Base-by-base conservation (phyloP, 1,140 invertebrate species). In the Macrocentrus cingulum region DNA sequence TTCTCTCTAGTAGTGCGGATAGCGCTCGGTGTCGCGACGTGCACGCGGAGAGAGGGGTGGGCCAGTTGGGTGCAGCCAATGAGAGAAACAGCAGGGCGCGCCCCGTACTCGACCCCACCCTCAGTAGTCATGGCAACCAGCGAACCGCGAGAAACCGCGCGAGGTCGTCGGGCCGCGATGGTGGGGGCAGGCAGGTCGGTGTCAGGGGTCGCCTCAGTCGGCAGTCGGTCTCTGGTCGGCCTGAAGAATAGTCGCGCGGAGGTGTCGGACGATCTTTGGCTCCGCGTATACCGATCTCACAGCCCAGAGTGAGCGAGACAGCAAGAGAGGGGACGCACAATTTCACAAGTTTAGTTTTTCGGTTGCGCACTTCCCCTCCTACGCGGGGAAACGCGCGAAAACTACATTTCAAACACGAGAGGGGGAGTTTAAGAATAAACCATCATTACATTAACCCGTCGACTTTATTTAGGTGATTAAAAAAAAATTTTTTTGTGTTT, bases 211-310 rank as follows among this genome's bases (percentile, higher is more conserved):
- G 75, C 64, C 71, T 72, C 66, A 67, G 74, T 69, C 74, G 72
- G 71, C 76, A 77, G 76, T 77, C 74, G 74, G 76, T 78, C 74
- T 77, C 73, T 75, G 74, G 74, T 76, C 74, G 76, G 74, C 74
- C 74, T 65, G 69, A 75, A 74, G 76, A 70, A 74, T 76, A 78
- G 76, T 78, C 68, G 72, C 66, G 69, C 65, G 63, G 65, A 67
- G 63, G 66, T 64, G 68, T 62, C 57, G 42, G 52, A 48, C 9
- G 11, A 52, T 57, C 42, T 46, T 37, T 45, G 22, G 23, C 25
- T 51, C 22, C 19, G 44, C n/a, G 41, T 52, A 18, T 34, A 37
- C 44, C 25, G 41, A 44, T 39, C 36, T 8, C 11, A 13, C 6
- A 7, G 6, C 29, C 11, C 11, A 7, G 29, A 6, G 29, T 7